Conservation (phyloP, 2,888 invertebrate genomes). For the Coelopa pilipes region DNA sequence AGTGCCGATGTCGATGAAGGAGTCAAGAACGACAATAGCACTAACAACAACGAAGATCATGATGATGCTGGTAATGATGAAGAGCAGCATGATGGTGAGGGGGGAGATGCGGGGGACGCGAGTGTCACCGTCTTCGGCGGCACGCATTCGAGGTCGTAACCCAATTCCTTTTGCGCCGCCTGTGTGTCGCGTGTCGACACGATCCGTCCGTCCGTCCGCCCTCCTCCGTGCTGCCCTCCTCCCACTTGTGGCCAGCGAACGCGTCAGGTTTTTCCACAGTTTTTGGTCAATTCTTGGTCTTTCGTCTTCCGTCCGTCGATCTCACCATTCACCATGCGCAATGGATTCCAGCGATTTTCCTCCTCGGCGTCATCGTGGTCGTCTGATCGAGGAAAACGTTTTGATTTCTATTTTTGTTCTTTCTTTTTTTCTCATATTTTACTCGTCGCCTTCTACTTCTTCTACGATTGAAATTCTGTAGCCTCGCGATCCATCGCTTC, state of each 20-base stretch:
- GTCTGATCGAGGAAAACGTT: not conserved
- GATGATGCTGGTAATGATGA: conserved; percentile 24
- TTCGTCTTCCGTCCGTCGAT: not conserved
- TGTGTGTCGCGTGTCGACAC: conserved; percentile 34
- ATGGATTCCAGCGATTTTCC: not conserved
- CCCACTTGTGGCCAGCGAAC: conserved; percentile 9
- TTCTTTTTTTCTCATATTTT: no score
- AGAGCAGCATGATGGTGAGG: not conserved
- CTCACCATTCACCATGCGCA: not conserved
- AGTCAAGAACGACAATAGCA: conserved; percentile 21
- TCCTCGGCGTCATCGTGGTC: no score
- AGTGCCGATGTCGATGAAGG: conserved; percentile 15
- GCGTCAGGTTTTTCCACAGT: not conserved
- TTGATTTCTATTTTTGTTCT: conserved; percentile 30
- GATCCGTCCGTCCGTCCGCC: not conserved
- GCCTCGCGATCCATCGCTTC: conserved; percentile 15
- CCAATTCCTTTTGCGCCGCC: conserved; percentile 53
- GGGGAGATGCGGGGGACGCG: conserved; percentile 2
- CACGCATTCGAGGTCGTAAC: conserved; percentile 63
- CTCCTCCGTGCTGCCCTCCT: not conserved
- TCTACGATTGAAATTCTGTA: conserved; percentile 29
- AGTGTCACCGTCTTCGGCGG: conserved; percentile 42
- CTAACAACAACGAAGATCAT: conserved; percentile 12
- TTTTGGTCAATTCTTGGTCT: conserved; percentile 20
- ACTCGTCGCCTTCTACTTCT: no score